Base-by-base conservation (phyloP, 2,113 vertebrate genomes). In the Trichechus manatus region DNA sequence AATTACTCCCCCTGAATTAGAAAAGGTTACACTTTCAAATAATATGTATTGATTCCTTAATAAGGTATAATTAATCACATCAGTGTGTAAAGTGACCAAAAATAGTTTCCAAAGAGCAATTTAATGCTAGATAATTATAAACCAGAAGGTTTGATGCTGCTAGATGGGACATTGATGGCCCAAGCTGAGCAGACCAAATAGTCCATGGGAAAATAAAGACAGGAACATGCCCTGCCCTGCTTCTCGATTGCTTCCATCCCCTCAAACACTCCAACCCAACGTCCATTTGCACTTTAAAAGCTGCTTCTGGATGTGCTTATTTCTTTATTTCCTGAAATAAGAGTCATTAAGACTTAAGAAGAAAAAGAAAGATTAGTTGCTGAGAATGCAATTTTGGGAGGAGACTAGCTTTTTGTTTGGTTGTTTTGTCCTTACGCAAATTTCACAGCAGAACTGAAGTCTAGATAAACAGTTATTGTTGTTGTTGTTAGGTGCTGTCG, bases 1-100 rank as follows among this genome's bases (percentile, higher is more conserved):
- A 93, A 93, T 72, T 13, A 14, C 79, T 91, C 42, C 68, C 36
- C 39, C 25, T 15, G 39, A 68, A 74, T 89, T 64, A 82, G 91
- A 96, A 92, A 96, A 87, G 68, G 9, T 96, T 87, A 77, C 33
- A 47, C 56, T 93, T 79, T 20, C 33, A 89, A 59, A 88, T 74
- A 93, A 31, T 75, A 74, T 56, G 80, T 44, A 50, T 47, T 63
- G 19, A 27, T 90, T 81, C 93, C 86, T 93, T 44, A 94, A 88
- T 89, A 80, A 91, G 68, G 63, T 56, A 3, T 59, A 97, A 94
- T 95, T 95, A 96, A 96, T 89, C 94, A 92, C n/a, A 56, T 11
- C 89, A 94, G 11, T 25, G 53, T 79, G 36, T 64, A 36, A 64
- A 72, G 39, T 83, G 61, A 74, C 56, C 85, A 87, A 89, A 87